Base-by-base conservation (phyloP, 2,888 invertebrate genomes). In the Liodrosophila aerea region DNA sequence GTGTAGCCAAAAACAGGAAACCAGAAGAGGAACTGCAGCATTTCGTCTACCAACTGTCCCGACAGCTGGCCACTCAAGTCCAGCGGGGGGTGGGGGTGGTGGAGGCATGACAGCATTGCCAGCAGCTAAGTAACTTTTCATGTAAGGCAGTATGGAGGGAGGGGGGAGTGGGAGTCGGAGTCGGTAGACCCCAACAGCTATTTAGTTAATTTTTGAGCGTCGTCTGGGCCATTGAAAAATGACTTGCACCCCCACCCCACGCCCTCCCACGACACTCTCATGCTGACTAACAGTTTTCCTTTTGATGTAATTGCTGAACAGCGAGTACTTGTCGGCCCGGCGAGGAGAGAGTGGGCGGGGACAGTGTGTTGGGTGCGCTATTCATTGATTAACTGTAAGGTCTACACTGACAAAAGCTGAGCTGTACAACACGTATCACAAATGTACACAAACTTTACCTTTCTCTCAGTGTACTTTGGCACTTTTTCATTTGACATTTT, bases 331-430 rank as follows among this genome's bases (percentile, higher is more conserved):
- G 13, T 1, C 8, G 31, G 15, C 34, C 1, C n/a, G 12, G 18
- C 4, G 49, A n/a, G 4, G 16, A 9, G 51, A 41, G 30, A 13
- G 4, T n/a, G 47, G 5, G 8, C 8, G 15, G 4, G 12, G 18
- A n/a, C 30, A 62, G 27, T 15, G 50, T 49, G 36, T 46, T 56
- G 44, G 52, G 41, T 60, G 58, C 36, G 73, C 62, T 44, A 47
- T 59, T 76, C 78, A 84, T 73, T 78, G 81, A 84, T 81, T 76
- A 81, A 78, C 78, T 84, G 59, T 60, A 46, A 56, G 59, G 37
- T 44, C 16, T 47, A 56, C 13, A 9, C 31, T 12, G 9, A 4
- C 15, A 12, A 9, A 15, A 8, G 12, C 13, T n/a, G n/a, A n/a
- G n/a, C n/a, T n/a, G n/a, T n/a, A n/a, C n/a, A n/a, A n/a, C n/a